These are phyloP conservation scores for Ladona fulva DNA, from an alignment of 1,140 invertebrate species.

Conservation along the genomic window DNA sequence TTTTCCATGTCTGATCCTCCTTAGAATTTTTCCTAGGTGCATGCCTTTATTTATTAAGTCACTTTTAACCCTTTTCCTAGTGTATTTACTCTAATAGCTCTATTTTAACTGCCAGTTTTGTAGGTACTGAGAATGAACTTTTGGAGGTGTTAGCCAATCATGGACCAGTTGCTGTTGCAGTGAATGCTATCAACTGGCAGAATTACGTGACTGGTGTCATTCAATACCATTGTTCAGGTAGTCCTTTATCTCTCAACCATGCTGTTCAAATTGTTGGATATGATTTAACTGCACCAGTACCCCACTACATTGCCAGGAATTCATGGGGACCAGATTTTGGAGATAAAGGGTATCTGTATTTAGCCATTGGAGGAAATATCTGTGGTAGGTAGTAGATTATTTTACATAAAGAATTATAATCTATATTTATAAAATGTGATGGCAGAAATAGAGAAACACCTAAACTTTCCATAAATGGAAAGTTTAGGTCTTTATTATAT, in stretches of 20 bases:
- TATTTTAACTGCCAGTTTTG: constrained; percentile 42
- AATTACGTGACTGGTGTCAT: constrained; percentile 81
- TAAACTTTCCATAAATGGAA: no score
- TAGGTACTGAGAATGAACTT: constrained; percentile 55
- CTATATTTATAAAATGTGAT: no score
- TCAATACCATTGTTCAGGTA: constrained; percentile 64
- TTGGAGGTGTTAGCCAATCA: constrained; percentile 50
- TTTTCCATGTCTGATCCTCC: no score
- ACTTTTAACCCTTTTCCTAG: no score
- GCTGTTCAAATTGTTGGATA: constrained; percentile 82
- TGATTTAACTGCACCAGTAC: constrained; percentile 57
- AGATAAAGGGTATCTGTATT: constrained; percentile 63
- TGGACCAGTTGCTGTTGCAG: constrained; percentile 68
- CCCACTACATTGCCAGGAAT: constrained; percentile 78
- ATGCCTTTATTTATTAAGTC: no score
- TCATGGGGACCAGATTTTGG: constrained; percentile 76
- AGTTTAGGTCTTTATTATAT: no score
- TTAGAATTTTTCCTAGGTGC: no score
- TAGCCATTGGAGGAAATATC: constrained; percentile 67
- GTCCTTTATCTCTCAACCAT: constrained; percentile 60
- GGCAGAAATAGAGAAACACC: no score
- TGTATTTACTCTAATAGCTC: no score
- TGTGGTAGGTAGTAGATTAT: constrained; percentile 53
- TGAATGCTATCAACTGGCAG: constrained; percentile 80
- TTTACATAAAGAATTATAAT: no score